A percentile compares a stretch with the other conserved stretches of the same genome.
Evolutionary conservation across 2,797 vertebrate genomes (phyloP).

Genomic region (Sternarchorhynchus goeldii): DNA sequence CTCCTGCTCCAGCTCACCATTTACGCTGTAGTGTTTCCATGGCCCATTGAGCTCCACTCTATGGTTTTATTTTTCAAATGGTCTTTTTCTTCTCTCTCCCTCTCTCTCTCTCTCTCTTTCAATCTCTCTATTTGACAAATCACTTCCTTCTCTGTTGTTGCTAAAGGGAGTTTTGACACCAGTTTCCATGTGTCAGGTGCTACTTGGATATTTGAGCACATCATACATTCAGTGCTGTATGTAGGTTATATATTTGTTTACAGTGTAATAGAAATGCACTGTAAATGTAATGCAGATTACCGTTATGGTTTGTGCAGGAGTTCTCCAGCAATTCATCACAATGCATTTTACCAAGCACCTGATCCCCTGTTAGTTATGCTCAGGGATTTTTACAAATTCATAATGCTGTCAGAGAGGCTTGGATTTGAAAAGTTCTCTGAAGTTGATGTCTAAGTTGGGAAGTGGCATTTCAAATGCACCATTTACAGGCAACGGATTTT

Average conservation of each 20-base stretch:
- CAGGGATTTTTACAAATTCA: slow-evolving; percentile 42
- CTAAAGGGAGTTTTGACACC: no score
- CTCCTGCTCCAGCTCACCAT: no score
- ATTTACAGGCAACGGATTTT: slow-evolving; percentile 21
- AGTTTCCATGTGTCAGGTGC: no score
- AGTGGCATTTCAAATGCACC: slow-evolving; percentile 10
- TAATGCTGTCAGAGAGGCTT: slow-evolving; percentile 39
- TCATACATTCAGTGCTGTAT: neutral
- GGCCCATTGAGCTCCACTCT: no score
- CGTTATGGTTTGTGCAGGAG: slow-evolving; percentile 11
- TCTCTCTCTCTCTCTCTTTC: no score
- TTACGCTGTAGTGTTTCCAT: no score
- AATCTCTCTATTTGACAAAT: no score
- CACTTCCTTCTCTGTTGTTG: no score
- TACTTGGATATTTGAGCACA: no score
- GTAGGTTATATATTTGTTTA: neutral
- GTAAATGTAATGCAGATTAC: slow-evolving; percentile 3
- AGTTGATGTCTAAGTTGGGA: neutral
- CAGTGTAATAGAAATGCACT: neutral
- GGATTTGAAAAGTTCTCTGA: slow-evolving; percentile 11
- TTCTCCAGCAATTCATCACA: slow-evolving; percentile 45
- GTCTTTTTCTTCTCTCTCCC: no score
- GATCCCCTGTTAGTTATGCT: slow-evolving; percentile 41
- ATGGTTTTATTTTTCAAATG: no score
- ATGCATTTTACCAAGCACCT: slow-evolving; percentile 42